A percentile compares a stretch with the other conserved stretches of the same genome.
Evolutionary conservation across 2,888 invertebrate genomes (phyloP).

Genomic region (Smittia aterrima): DNA sequence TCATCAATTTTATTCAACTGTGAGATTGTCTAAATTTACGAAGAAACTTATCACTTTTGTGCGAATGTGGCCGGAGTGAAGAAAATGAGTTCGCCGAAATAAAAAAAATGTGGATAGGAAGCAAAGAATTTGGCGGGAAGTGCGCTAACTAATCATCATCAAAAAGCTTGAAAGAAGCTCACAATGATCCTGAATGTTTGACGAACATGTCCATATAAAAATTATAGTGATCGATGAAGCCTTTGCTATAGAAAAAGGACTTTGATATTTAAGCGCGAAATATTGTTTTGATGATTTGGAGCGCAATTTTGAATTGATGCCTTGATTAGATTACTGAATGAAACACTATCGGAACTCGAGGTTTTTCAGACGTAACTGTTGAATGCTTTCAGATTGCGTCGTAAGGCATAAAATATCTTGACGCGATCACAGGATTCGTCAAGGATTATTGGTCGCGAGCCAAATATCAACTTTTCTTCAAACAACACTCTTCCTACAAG

Average conservation of each 20-base stretch:
- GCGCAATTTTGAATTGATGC: conserved; percentile 15
- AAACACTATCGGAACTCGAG: neutral
- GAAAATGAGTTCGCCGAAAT: conserved; percentile 16
- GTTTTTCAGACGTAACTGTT: neutral
- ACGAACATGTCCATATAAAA: neutral
- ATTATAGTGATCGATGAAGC: neutral
- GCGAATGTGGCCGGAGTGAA: conserved; percentile 37
- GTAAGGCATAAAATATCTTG: neutral
- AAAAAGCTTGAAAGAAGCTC: neutral
- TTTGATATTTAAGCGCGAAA: conserved; percentile 8
- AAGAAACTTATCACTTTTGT: conserved; percentile 28
- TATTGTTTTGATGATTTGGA: conserved; percentile 31
- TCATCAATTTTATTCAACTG: conserved; percentile 24
- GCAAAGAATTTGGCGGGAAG: conserved; percentile 41
- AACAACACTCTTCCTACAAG: neutral
- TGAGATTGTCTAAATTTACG: neutral
- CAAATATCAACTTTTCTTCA: conserved; percentile 2
- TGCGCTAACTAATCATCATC: conserved; percentile 9
- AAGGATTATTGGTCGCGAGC: neutral
- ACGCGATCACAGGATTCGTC: neutral
- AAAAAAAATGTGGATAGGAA: conserved; percentile 34
- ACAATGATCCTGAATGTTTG: neutral
- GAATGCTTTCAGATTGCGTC: neutral
- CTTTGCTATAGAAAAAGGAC: neutral
- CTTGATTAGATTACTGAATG: conserved; percentile 29